These are phyloP conservation scores for Diachasmimorpha longicaudata DNA, from an alignment of 1,140 invertebrate genomes.

Conservation along the genomic window DNA sequence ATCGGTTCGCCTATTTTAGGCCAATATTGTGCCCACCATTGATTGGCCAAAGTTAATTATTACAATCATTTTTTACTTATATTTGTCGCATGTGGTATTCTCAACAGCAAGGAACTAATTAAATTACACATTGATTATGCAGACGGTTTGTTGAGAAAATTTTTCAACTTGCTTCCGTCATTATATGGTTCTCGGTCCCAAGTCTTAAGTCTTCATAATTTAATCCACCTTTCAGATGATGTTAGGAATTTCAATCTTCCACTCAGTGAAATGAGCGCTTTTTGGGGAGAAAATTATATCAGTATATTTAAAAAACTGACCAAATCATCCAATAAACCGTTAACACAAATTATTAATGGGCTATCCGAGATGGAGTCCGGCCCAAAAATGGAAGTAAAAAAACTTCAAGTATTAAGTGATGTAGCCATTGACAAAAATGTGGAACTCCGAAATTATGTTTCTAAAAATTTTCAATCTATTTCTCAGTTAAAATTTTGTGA, in stretches of 20 bases:
- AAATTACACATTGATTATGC: constrained; percentile 15
- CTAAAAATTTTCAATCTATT: not conserved
- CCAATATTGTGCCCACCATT: too few relatives aligned
- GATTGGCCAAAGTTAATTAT: too few relatives aligned
- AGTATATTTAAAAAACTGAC: constrained; percentile 25
- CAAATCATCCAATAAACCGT: constrained; percentile 18
- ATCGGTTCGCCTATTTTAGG: too few relatives aligned
- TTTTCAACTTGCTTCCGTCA: constrained; percentile 21
- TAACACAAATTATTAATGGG: constrained; percentile 27
- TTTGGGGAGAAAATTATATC: constrained; percentile 28
- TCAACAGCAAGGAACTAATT: not conserved
- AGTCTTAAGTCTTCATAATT: constrained; percentile 31
- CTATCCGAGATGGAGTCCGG: constrained; percentile 15
- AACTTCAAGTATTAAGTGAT: not conserved
- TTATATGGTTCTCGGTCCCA: constrained; percentile 25
- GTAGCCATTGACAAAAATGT: not conserved
- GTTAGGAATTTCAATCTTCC: constrained; percentile 24
- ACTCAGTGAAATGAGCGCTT: constrained; percentile 22
- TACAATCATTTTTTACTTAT: constrained; percentile 27
- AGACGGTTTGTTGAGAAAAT: constrained; percentile 16
- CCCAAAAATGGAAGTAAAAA: not conserved
- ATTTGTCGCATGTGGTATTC: constrained; percentile 12
- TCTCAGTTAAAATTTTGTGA: not conserved
- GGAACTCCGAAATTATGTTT: not conserved
- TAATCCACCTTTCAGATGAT: constrained; percentile 31